Conservation (phyloP, 2,797 vertebrate genomes). For the Rhyacichthys aspro region DNA sequence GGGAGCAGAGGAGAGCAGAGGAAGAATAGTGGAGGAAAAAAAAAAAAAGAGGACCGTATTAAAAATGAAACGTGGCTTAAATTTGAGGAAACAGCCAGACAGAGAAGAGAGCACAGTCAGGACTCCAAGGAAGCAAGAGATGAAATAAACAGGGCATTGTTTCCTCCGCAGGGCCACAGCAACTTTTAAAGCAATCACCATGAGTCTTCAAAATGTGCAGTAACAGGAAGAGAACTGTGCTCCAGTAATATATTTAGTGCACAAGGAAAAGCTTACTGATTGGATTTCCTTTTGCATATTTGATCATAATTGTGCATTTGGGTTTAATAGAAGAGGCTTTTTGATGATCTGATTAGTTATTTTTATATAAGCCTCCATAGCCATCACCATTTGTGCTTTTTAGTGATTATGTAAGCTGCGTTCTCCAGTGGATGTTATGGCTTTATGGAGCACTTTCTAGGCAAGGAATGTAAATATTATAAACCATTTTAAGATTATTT, state of each 20-base stretch:
- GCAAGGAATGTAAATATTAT: too few relatives aligned
- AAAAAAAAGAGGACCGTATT: conserved; percentile 43
- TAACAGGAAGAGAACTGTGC: too few relatives aligned
- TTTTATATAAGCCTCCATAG: too few relatives aligned
- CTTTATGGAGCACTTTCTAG: too few relatives aligned
- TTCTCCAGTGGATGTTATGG: too few relatives aligned
- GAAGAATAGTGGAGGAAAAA: conserved; percentile 12
- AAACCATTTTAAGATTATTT: too few relatives aligned
- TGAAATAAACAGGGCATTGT: conserved; percentile 14
- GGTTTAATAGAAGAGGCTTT: too few relatives aligned
- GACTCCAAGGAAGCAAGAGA: conserved; percentile 20
- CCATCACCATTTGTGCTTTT: too few relatives aligned
- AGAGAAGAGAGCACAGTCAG: conserved; percentile 21
- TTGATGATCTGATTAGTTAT: too few relatives aligned
- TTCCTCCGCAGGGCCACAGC: conserved; percentile 1
- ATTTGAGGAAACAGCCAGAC: conserved; percentile 30
- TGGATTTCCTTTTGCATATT: neutral
- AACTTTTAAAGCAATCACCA: neutral
- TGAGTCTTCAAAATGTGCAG: too few relatives aligned
- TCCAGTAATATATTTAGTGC: neutral
- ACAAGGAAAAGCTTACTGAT: neutral
- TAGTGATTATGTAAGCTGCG: too few relatives aligned
- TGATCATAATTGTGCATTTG: neutral
- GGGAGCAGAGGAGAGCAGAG: conserved; percentile 30
- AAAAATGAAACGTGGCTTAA: conserved; percentile 55